Percentiles rank a stretch among this genome's conserved stretches.
Conservation (phyloP, 2,113 vertebrate genomes). For the Leucosticte australis region DNA sequence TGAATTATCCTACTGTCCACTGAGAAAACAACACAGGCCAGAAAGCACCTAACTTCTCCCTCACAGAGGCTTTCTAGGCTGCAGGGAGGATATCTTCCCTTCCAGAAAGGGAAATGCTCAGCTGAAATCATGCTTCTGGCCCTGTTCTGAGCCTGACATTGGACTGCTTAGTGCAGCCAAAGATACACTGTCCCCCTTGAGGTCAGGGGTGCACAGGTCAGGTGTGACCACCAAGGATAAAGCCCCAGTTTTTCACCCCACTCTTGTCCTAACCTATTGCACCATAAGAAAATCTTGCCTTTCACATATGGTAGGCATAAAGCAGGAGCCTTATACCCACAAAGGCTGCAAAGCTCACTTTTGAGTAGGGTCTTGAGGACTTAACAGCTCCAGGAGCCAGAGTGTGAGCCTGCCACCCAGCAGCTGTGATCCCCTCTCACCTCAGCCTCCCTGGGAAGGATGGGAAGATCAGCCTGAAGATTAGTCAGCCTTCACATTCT, state of each 20-base stretch:
- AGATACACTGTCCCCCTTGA: too few relatives aligned
- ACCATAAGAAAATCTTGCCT: neutral
- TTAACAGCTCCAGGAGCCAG: neutral
- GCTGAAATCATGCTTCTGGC: neutral
- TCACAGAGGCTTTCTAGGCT: neutral
- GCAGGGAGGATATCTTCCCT: neutral
- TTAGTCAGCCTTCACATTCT: conserved; percentile 21
- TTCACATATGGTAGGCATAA: neutral
- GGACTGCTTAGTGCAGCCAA: neutral
- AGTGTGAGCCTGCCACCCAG: neutral
- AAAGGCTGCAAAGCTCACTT: neutral
- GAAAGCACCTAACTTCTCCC: neutral
- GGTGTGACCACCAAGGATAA: neutral
- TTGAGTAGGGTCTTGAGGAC: neutral
- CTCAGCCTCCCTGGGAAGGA: neutral
- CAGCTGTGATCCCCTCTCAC: neutral
- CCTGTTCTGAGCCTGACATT: neutral
- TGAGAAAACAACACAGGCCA: neutral
- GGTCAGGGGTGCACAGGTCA: neutral
- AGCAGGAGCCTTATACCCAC: neutral
- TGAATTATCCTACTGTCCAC: neutral
- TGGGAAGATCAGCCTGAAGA: conserved; percentile 22
- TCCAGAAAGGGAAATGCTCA: neutral
- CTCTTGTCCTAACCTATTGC: neutral
- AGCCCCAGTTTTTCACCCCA: neutral